Evolutionary conservation across 2,113 vertebrate genomes (phyloP).

Genomic region (Dromas ardeola): DNA sequence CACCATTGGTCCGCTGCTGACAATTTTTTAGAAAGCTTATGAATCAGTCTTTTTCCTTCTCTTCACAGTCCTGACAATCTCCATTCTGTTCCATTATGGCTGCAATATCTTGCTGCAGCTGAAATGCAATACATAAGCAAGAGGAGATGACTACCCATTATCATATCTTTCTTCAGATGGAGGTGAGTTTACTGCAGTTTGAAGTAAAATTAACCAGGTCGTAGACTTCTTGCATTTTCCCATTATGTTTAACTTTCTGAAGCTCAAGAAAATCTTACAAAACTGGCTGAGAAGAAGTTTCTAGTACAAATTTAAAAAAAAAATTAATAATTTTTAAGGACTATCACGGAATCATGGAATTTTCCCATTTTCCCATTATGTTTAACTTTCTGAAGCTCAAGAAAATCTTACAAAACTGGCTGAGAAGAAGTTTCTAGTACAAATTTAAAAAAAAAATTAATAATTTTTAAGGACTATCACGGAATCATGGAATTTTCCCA

Average conservation of each 20-base stretch:
- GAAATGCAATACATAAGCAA: not conserved
- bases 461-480: no score
- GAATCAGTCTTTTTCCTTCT: not conserved
- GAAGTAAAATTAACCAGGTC: not conserved
- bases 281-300: not conserved
- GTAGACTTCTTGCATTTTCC: not conserved
- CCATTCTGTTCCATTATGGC: not conserved
- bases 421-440: not conserved
- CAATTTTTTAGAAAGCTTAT: not conserved
- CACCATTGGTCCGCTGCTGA: not conserved
- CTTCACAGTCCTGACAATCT: not conserved
- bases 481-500: no score
- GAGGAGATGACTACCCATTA: not conserved
- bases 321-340: not conserved
- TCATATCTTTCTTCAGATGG: not conserved
- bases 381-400: not conserved
- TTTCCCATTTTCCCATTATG: not conserved
- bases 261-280: not conserved
- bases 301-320: not conserved
- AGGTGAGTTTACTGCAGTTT: not conserved
- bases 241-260: not conserved
- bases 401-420: not conserved
- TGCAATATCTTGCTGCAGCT: conserved; percentile 4
- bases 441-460: not conserved
- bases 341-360: no score